Evolutionary conservation across 2,797 vertebrate species (phyloP).

Genomic region (Myotis daubentonii): DNA sequence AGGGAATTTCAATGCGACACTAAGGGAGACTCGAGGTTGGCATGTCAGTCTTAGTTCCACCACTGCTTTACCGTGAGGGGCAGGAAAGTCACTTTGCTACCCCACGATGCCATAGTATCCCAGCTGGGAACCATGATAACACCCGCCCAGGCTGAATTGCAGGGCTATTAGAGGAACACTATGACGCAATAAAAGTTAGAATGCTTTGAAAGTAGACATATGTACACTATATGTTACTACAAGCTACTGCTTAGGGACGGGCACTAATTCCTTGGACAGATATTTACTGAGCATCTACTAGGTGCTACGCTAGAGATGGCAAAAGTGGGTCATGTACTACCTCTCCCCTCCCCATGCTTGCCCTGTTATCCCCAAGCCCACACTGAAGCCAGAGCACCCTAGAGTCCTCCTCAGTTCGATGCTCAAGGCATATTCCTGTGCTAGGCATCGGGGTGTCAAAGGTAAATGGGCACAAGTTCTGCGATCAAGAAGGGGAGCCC

Average conservation of each 20-base stretch:
- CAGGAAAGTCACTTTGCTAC: not conserved
- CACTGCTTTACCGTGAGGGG: not conserved
- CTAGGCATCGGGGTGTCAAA: not conserved
- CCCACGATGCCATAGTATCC: not conserved
- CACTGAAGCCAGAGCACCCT: not conserved
- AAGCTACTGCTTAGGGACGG: not conserved
- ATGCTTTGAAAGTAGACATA: not conserved
- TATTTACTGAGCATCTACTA: not conserved
- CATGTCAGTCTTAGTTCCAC: not conserved
- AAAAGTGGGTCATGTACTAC: not conserved
- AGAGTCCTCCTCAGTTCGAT: not conserved
- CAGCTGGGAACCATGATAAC: not conserved
- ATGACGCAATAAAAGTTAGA: not conserved
- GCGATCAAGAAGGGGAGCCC: not conserved
- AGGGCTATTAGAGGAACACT: not conserved
- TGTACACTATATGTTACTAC: not conserved
- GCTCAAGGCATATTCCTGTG: not conserved
- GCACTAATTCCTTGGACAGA: not conserved
- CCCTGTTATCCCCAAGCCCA: not conserved
- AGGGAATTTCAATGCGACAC: not conserved
- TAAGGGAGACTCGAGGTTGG: not conserved
- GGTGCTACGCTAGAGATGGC: not conserved
- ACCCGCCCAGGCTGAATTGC: not conserved
- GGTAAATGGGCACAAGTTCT: not conserved
- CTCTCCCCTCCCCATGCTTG: not conserved